phyloP scores from a whole-genome alignment of 2,797 vertebrate species.

The Vespertilio murinus region DNA sequence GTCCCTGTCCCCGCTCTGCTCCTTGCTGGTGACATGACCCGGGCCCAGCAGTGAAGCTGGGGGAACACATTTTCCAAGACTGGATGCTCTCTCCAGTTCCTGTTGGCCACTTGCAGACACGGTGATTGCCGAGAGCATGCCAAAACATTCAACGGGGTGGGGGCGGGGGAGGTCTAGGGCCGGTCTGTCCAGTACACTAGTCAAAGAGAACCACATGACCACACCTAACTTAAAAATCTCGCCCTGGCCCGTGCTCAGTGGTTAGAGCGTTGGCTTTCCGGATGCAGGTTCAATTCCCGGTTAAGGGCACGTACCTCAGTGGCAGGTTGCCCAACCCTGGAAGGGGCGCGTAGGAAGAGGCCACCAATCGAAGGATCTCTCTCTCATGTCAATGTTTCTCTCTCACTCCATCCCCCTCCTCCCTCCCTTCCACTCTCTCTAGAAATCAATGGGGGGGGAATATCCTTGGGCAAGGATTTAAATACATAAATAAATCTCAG shows the following conservation, averaged over 20 bases:
- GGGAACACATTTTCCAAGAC: neutral
- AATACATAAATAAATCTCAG: neutral
- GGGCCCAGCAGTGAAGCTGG: neutral
- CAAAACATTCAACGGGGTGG: neutral
- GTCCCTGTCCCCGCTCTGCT: neutral
- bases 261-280: too few relatives aligned
- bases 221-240: neutral
- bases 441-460: too few relatives aligned
- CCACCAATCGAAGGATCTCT: too few relatives aligned
- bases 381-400: too few relatives aligned
- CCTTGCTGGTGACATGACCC: neutral
- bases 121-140: neutral
- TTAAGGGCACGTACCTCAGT: too few relatives aligned
- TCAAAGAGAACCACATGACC: neutral
- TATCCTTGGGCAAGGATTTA: too few relatives aligned
- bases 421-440: too few relatives aligned
- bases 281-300: too few relatives aligned
- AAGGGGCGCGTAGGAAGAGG: too few relatives aligned
- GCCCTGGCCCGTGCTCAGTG: too few relatives aligned
- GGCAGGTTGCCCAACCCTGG: too few relatives aligned
- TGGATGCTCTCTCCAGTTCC: neutral
- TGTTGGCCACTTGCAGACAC: neutral
- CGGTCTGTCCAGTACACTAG: neutral
- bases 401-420: too few relatives aligned
- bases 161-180: neutral